Percentiles rank a stretch among this genome's conserved stretches.
Conservation (phyloP, 1,140 invertebrate species). For the Brachionus angularis region DNA sequence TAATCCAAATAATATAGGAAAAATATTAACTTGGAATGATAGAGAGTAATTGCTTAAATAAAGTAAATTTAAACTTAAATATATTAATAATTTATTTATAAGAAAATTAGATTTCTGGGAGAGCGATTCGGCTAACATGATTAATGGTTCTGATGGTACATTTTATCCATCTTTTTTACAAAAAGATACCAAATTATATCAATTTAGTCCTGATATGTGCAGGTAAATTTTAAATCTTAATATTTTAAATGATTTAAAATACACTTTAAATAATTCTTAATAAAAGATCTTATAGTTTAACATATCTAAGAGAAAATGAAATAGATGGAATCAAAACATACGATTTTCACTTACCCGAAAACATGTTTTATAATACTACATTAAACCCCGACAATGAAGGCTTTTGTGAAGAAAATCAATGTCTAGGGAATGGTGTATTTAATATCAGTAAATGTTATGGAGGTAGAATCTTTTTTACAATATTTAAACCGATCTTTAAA, state of each 20-base stretch:
- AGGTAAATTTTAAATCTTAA: too few relatives aligned
- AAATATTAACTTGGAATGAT: slow-evolving; percentile 29
- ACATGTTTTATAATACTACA: background rate
- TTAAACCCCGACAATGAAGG: slow-evolving; percentile 9
- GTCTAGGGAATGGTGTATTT: slow-evolving; percentile 23
- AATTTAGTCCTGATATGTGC: slow-evolving; percentile 31
- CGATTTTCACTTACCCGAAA: slow-evolving; percentile 26
- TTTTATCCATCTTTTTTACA: slow-evolving; percentile 24
- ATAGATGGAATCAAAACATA: background rate
- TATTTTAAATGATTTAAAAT: too few relatives aligned
- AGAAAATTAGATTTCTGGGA: slow-evolving; percentile 27
- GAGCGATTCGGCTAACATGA: background rate
- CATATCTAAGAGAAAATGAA: slow-evolving; percentile 1
- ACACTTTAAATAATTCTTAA: too few relatives aligned
- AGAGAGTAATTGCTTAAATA: background rate
- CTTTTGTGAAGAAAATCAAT: slow-evolving; percentile 21
- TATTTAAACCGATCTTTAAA: too few relatives aligned
- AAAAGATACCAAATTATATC: background rate
- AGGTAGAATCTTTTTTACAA: too few relatives aligned
- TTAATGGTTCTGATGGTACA: slow-evolving; percentile 37
- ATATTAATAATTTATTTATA: too few relatives aligned
- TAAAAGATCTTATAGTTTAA: slow-evolving; percentile 17
- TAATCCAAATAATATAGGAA: slow-evolving; percentile 3
- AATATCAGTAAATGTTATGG: slow-evolving; percentile 30
- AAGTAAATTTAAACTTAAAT: too few relatives aligned